Percentiles rank a stretch among this genome's conserved stretches.
phyloP scores from a whole-genome alignment of 1,140 invertebrate species.

The Caenorhabditis tropicalis region DNA sequence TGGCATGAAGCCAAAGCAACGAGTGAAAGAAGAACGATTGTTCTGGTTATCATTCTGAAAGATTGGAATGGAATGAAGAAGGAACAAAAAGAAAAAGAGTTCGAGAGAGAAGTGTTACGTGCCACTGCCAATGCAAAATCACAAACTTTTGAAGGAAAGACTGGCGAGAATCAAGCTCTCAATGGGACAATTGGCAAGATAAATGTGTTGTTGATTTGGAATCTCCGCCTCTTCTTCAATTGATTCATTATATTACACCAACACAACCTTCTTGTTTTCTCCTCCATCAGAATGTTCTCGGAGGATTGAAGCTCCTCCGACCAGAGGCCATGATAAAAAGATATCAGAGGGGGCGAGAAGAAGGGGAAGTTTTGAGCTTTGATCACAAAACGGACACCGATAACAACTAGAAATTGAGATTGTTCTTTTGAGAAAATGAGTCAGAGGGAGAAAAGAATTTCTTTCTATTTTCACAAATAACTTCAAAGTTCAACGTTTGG shows the following conservation, averaged over 20 bases:
- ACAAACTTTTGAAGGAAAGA: slow-evolving; percentile 24
- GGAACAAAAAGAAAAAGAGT: not conserved
- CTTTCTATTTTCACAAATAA: not conserved
- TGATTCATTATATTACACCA: slow-evolving; percentile 34
- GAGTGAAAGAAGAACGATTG: not conserved
- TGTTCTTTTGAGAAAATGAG: not conserved
- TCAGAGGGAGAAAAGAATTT: not conserved
- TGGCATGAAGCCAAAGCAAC: not conserved
- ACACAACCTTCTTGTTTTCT: slow-evolving; percentile 14
- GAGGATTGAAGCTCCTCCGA: not conserved
- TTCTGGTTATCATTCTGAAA: slow-evolving; percentile 40
- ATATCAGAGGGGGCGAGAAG: slow-evolving; percentile 2
- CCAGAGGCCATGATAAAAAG: slow-evolving; percentile 6
- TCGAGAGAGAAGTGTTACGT: not conserved
- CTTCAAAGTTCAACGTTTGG: not conserved
- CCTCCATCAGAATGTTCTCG: slow-evolving; percentile 16
- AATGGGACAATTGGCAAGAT: slow-evolving; percentile 25
- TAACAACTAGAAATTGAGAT: not conserved
- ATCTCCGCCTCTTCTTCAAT: slow-evolving; percentile 6
- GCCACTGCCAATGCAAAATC: not conserved
- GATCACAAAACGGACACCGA: slow-evolving; percentile 26
- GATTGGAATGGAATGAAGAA: not conserved
- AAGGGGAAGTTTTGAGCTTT: slow-evolving; percentile 17
- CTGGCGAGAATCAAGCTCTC: not conserved
- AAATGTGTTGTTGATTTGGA: slow-evolving; percentile 19